Conservation (phyloP, 2,888 invertebrate genomes). For the Belgica antarctica region DNA sequence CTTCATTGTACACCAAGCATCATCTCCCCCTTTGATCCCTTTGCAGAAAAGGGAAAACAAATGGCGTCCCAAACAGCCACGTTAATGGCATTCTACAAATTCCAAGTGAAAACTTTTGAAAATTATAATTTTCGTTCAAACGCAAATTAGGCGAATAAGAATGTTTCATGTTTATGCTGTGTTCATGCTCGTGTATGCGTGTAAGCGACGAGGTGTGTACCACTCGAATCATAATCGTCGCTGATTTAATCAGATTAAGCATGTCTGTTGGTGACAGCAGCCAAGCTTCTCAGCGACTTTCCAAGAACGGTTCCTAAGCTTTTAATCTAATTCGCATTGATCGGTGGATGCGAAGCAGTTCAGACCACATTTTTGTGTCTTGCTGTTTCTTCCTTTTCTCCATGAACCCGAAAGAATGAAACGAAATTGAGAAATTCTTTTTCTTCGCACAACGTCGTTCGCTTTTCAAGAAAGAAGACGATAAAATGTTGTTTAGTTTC, state of each 20-base stretch:
- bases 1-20: slow-evolving; percentile 9
- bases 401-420: neutral
- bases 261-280: neutral
- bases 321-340: slow-evolving; percentile 22
- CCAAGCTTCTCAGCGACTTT: neutral
- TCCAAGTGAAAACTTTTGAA: neutral
- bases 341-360: neutral
- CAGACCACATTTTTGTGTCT: slow-evolving; percentile 8
- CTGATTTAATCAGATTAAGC: neutral
- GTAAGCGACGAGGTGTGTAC: neutral
- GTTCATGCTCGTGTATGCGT: neutral
- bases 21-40: neutral
- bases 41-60: neutral
- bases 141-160: neutral
- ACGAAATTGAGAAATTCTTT: slow-evolving; percentile 24
- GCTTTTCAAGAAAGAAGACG: slow-evolving; percentile 6
- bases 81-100: slow-evolving; percentile 28
- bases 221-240: neutral
- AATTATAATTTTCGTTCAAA: neutral
- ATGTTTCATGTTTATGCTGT: neutral
- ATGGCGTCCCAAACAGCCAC: slow-evolving; percentile 22
- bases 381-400: slow-evolving; percentile 18
- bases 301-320: neutral
- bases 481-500: neutral
- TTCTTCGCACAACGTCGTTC: slow-evolving; percentile 13